A percentile compares a stretch with the other conserved stretches of the same genome.
phyloP scores from a whole-genome alignment of 2,113 vertebrate genomes.

The Argyrosomus japonicus region DNA sequence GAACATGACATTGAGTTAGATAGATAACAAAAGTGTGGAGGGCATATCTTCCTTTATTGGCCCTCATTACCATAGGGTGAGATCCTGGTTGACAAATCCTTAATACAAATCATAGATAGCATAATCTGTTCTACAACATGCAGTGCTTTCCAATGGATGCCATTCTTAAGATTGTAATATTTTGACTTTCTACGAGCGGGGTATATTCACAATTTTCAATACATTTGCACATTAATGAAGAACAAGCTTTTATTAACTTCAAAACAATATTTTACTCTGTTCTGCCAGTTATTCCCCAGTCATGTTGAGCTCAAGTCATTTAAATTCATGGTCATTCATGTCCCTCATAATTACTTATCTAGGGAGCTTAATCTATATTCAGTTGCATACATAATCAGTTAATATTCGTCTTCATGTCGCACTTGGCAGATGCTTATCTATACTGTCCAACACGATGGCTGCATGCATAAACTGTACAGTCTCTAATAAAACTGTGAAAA shows the following conservation, averaged over 20 bases:
- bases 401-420: conserved; percentile 58
- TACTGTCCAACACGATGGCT: background rate
- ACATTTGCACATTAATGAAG: conserved; percentile 11
- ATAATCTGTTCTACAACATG: conserved; percentile 9
- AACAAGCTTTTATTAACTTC: conserved; percentile 9
- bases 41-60: conserved; percentile 5
- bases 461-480: background rate
- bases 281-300: conserved; percentile 29
- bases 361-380: conserved; percentile 62
- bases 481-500: conserved; percentile 3
- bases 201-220: background rate
- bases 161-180: conserved; percentile 5
- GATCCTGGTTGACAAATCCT: conserved; percentile 34
- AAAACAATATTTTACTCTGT: conserved; percentile 36
- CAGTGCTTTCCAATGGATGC: background rate
- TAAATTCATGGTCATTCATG: conserved; percentile 61
- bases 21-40: conserved; percentile 21
- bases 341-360: conserved; percentile 64
- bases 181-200: background rate
- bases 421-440: conserved; percentile 38
- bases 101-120: conserved; percentile 21
- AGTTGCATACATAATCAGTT: conserved; percentile 64
- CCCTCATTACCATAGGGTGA: conserved; percentile 8
- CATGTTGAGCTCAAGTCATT: conserved; percentile 50
- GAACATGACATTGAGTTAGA: conserved; percentile 28